phyloP scores from a whole-genome alignment of 2,113 vertebrate genomes.

The Epinephelus fuscoguttatus region DNA sequence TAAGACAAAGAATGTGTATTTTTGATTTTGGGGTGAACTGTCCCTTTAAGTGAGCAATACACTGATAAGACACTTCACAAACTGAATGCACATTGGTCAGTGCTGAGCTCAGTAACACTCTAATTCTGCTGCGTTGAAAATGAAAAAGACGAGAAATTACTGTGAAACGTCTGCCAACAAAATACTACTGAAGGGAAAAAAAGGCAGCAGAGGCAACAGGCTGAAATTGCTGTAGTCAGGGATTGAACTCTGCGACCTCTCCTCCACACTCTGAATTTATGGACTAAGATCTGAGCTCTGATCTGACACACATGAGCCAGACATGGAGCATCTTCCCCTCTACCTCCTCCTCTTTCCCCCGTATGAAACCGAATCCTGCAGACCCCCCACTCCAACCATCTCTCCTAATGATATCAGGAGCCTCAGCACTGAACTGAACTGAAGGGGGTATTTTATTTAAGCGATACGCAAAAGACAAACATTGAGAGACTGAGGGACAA shows the following conservation, averaged over 20 bases:
- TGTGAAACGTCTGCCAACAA: constrained; percentile 24
- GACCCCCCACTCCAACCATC: constrained; percentile 37
- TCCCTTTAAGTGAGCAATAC: constrained; percentile 4
- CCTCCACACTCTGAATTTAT: constrained; percentile 49
- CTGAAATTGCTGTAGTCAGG: constrained; percentile 26
- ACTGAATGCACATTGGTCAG: constrained; percentile 25
- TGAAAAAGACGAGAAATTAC: constrained; percentile 9
- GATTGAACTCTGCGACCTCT: constrained; percentile 57
- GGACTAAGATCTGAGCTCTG: constrained; percentile 21
- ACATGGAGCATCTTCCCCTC: constrained; percentile 44
- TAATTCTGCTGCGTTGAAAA: constrained; percentile 27
- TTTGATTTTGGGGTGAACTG: too few species aligned
- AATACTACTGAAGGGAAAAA: constrained; percentile 26
- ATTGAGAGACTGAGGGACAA: not conserved
- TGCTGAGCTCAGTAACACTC: constrained; percentile 6
- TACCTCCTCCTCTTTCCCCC: constrained; percentile 8
- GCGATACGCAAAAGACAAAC: constrained; percentile 31
- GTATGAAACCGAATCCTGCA: constrained; percentile 33
- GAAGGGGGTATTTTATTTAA: constrained; percentile 24
- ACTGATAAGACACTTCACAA: constrained; percentile 17
- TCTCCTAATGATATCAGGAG: constrained; percentile 40
- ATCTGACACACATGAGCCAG: constrained; percentile 41
- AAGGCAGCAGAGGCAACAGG: not conserved
- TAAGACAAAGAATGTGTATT: too few species aligned
- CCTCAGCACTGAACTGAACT: constrained; percentile 13